phyloP scores from a whole-genome alignment of 2,888 invertebrate genomes.

The Drosophila tanythrix region DNA sequence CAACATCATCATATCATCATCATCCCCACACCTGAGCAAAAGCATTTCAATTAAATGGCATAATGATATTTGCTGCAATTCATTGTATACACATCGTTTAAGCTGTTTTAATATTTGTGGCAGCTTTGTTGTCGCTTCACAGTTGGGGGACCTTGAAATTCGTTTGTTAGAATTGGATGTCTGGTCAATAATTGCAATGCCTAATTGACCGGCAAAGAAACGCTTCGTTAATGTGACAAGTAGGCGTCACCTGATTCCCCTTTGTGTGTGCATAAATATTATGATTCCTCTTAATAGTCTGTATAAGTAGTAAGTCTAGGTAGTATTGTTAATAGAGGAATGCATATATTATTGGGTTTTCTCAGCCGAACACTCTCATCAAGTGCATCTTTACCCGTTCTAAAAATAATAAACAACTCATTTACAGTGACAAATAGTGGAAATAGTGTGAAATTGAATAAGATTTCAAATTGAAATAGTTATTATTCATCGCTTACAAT shows the following conservation, averaged over 20 bases:
- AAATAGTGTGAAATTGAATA: slow-evolving; percentile 13
- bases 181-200: slow-evolving; percentile 58
- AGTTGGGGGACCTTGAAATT: slow-evolving; percentile 21
- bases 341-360: not conserved
- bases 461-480: slow-evolving; percentile 10
- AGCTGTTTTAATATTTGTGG: slow-evolving; percentile 50
- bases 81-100: slow-evolving; percentile 58
- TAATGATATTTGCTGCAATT: slow-evolving; percentile 65
- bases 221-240: slow-evolving; percentile 30
- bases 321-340: not conserved
- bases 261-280: slow-evolving; percentile 9
- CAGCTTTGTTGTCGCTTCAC: slow-evolving; percentile 5
- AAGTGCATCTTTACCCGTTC: not conserved
- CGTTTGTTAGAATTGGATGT: slow-evolving; percentile 8
- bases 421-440: slow-evolving; percentile 24
- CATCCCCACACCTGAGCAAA: slow-evolving; percentile 20
- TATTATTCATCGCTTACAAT: slow-evolving; percentile 17
- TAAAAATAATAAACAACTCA: slow-evolving; percentile 5
- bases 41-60: slow-evolving; percentile 60
- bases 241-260: slow-evolving; percentile 10
- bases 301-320: not conserved
- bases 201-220: slow-evolving; percentile 51
- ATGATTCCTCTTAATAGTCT: slow-evolving; percentile 9
- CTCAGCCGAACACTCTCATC: not conserved
- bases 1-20: not conserved